Evolutionary conservation across 2,888 invertebrate genomes (phyloP).

Genomic region (Azorinus chamasolen): DNA sequence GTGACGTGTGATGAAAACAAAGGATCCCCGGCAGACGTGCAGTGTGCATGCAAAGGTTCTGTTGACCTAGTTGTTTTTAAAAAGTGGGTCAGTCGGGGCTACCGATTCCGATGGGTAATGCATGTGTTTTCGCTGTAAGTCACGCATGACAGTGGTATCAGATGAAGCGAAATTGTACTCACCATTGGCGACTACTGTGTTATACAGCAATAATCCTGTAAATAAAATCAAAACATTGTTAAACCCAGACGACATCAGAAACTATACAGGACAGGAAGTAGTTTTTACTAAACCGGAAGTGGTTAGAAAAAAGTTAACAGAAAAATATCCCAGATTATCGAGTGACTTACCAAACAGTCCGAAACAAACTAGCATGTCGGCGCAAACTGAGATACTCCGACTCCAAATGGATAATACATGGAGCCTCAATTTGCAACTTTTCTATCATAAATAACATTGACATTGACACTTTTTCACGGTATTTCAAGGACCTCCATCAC

Average conservation of each 20-base stretch:
- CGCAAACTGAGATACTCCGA: conserved; percentile 71
- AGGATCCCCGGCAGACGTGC: too few relatives aligned
- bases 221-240: conserved; percentile 51
- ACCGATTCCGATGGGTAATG: not conserved
- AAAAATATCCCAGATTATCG: conserved; percentile 11
- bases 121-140: not conserved
- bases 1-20: too few relatives aligned
- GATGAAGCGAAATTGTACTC: conserved; percentile 58
- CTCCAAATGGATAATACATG: conserved; percentile 68
- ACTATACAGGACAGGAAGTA: conserved; percentile 68
- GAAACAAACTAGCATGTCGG: conserved; percentile 81
- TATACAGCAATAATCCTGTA: conserved; percentile 79
- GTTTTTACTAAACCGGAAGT: conserved; percentile 62
- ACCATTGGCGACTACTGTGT: conserved; percentile 80
- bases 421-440: conserved; percentile 68
- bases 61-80: conserved; percentile 18
- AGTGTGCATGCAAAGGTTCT: not conserved
- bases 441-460: conserved; percentile 61
- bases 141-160: conserved; percentile 29
- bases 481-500: conserved; percentile 53
- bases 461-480: conserved; percentile 60
- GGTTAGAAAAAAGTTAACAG: conserved; percentile 35
- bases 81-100: conserved; percentile 33
- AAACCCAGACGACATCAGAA: conserved; percentile 38
- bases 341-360: conserved; percentile 76